Evolutionary conservation across 1,140 invertebrate genomes (phyloP).

Genomic region (Kradibia gibbosae): DNA sequence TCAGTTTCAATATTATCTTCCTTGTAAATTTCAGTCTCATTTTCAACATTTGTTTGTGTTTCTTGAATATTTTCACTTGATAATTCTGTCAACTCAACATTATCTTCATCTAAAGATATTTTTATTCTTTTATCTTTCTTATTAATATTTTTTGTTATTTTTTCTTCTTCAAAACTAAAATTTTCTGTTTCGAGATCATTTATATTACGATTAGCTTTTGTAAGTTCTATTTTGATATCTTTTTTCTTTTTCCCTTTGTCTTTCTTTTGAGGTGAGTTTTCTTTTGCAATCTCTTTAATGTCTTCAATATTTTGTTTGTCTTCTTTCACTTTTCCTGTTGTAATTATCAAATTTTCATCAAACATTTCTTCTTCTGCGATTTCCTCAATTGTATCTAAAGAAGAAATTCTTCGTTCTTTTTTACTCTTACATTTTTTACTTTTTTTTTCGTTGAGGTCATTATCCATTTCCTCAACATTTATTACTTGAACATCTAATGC

Average conservation of each 20-base stretch:
- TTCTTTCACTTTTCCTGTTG: neutral
- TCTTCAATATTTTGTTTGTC: neutral
- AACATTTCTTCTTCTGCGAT: constrained; percentile 58
- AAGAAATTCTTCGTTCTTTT: constrained; percentile 53
- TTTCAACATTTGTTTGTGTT: constrained; percentile 25
- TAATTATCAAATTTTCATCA: constrained; percentile 4
- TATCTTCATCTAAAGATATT: constrained; percentile 9
- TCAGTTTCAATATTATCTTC: neutral
- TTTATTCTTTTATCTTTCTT: constrained; percentile 41
- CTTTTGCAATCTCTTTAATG: neutral
- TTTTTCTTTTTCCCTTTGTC: constrained; percentile 50
- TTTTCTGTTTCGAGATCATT: constrained; percentile 36
- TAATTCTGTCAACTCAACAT: constrained; percentile 35
- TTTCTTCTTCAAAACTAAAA: constrained; percentile 11
- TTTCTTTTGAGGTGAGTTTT: constrained; percentile 41
- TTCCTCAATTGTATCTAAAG: constrained; percentile 64
- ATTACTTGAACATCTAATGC: constrained; percentile 58
- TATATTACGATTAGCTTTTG: constrained; percentile 47
- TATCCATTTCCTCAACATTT: constrained; percentile 59
- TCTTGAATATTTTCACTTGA: constrained; percentile 25
- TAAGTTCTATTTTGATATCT: constrained; percentile 11
- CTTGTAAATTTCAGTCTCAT: constrained; percentile 6
- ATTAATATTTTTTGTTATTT: neutral
- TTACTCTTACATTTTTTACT: constrained; percentile 55
- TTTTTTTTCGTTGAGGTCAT: constrained; percentile 61